Base-by-base conservation (phyloP, 2,113 vertebrate species). In the Balaeniceps rex region DNA sequence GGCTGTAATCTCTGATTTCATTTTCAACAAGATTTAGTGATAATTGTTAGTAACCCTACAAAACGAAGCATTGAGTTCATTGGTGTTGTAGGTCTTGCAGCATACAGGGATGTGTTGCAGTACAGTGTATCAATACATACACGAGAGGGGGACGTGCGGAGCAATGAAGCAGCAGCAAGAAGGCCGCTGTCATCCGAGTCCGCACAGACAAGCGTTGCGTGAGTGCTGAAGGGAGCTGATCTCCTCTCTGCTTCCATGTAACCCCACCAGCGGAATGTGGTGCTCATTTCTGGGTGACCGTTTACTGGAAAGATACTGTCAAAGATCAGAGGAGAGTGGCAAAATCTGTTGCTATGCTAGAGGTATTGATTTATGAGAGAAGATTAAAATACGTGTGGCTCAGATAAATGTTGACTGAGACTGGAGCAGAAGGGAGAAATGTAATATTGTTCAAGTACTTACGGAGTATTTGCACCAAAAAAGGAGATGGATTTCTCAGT, bases 301-400 rank as follows among this genome's bases (percentile, higher is more conserved):
- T 78, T 70, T 93, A 46, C 83, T 83, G 57, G 40, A 82, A 84
- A 58, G 75, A 64, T 84, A 44, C 4, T 51, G 55, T 89, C 66
- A 83, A 83, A 86, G 72, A 85, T 52, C 5, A 2, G 61, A 86
- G 44, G 29, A 94, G 49, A 66, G 38, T 34, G 49, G 87, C 63
- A 94, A 94, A 91, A 92, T 65, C 58, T 83, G 83, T 86, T 91
- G 46, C 51, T 78, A 2, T 70, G 55, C 77, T 92, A 58, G 60
- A 87, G 57, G 65, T 82, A 87, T 80, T 93, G 93, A 94, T 96
- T 85, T 93, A 91, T 92, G 68, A 91, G 79, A 66, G 51, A 83
- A 94, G 75, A 92, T 87, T 95, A 81, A 94, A 94, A 86, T 90
- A 85, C 0, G 0, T 51, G 68, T 89, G 29, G 29, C 33, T 87